Evolutionary conservation across 2,888 invertebrate species (phyloP), one percentile per base, ranked within the genome.

Genomic region (Octodonta nipae): DNA sequence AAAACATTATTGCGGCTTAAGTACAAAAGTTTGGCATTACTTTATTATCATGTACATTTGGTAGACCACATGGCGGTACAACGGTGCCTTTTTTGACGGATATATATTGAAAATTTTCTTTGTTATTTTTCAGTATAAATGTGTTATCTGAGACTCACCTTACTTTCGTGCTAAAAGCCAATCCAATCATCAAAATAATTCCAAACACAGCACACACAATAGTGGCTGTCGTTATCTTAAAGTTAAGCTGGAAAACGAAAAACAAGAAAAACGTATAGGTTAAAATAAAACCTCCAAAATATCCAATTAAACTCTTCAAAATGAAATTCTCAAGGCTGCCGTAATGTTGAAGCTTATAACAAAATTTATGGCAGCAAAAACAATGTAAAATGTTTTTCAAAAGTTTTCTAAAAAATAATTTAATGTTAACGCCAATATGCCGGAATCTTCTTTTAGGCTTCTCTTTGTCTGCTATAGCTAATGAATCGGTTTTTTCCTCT

Each of bases 251-350:
- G 40, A 75, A 69, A 1, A 78, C 71, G 42, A 78, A 70, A 51
- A 78, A 75, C 53, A 75, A 64, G 49, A 77, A 78, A 47, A 76
- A 70, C 22, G 77, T 56, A 47, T 76, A 75, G 1, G 77, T 77
- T 27, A 78, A 54, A 7, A 73, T 41, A 27, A 76, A 66, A 1
- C 80, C 80, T 12, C 72, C 67, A 1, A 75, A 39, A 43, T 80
- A 78, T 1, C 80, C 81, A 8, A 73, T 45, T 1, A 74, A 40
- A 49, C 77, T 77, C 50, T 75, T 79, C 11, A 72, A 33, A 2
- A 75, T 54, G 40, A 70, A 75, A 55, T 78, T 76, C 42, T 67
- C 66, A 32, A 66, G 61, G 46, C 75, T 64, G 49, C 76, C 60
- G 49, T 70, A 56, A 51, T 66, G 50, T 53, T 64, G 46, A 47